Evolutionary conservation across 2,888 invertebrate species (phyloP).

Genomic region (Drosophila peninsularis): DNA sequence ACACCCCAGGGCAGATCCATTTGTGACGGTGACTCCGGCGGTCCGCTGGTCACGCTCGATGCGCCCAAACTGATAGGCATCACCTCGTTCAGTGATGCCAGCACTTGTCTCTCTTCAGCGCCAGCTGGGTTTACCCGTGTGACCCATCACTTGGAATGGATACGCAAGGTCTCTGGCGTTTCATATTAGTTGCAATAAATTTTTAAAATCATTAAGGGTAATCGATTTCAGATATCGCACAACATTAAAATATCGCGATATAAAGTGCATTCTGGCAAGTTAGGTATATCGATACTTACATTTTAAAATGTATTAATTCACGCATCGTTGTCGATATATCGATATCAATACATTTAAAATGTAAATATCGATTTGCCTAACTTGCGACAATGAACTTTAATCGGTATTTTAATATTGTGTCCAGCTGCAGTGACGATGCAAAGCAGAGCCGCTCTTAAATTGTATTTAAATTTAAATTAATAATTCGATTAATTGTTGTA

Average conservation of each 20-base stretch:
- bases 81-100: slow-evolving; percentile 53
- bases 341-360: no score
- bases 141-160: slow-evolving; percentile 60
- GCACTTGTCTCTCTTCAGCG: slow-evolving; percentile 46
- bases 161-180: slow-evolving; percentile 46
- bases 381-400: no score
- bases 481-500: not conserved
- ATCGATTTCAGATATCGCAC: not conserved
- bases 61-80: slow-evolving; percentile 42
- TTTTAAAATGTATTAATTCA: not conserved
- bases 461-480: not conserved
- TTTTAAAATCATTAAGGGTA: not conserved
- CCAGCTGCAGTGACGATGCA: no score
- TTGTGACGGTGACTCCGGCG: slow-evolving; percentile 64
- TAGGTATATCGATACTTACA: not conserved
- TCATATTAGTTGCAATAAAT: slow-evolving; percentile 31
- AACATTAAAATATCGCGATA: not conserved
- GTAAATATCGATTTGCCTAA: no score
- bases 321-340: not conserved
- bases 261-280: accelerated
- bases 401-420: no score
- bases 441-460: no score
- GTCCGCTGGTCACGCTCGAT: slow-evolving; percentile 48
- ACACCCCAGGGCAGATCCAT: slow-evolving; percentile 47
- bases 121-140: slow-evolving; percentile 65